Percentiles rank a stretch among this genome's conserved stretches.
phyloP scores from a whole-genome alignment of 2,888 invertebrate genomes.

The Matsumyia berberina region DNA sequence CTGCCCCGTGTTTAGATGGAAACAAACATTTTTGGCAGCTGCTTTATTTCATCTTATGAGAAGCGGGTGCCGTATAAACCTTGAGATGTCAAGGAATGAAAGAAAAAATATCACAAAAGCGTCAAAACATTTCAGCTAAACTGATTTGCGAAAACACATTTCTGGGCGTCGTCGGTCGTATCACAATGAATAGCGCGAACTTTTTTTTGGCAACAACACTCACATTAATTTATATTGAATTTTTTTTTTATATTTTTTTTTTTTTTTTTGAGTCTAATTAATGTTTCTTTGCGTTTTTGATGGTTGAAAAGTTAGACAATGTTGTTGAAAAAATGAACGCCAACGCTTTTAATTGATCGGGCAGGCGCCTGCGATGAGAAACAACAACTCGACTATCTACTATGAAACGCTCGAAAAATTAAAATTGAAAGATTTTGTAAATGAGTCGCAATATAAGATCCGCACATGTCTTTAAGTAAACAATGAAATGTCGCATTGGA shows the following conservation, averaged over 20 bases:
- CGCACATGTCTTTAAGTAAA: background rate
- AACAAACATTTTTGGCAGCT: conserved; percentile 3
- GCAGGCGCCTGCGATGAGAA: background rate
- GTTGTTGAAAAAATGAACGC: background rate
- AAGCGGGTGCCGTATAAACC: too few species aligned
- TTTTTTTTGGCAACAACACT: conserved; percentile 20
- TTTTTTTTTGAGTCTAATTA: background rate
- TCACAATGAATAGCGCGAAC: conserved; percentile 2
- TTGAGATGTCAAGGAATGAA: conserved; percentile 1
- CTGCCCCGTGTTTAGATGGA: background rate
- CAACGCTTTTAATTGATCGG: conserved; percentile 1
- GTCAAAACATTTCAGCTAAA: conserved; percentile 10
- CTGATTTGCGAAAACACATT: conserved; percentile 12
- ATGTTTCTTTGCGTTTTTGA: conserved; percentile 9
- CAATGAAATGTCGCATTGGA: too few species aligned
- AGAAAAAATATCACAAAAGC: conserved; percentile 2
- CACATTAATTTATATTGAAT: conserved; percentile 8
- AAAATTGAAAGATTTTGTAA: conserved; percentile 10
- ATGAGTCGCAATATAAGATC: background rate
- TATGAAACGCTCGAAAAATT: too few species aligned
- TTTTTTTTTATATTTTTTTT: background rate
- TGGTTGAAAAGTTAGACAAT: conserved; percentile 6
- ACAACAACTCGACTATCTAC: background rate
- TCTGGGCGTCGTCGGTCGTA: background rate
- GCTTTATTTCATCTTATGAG: background rate